Percentiles rank a stretch among this genome's conserved stretches.
These are phyloP conservation scores for Ditylenchus dipsaci DNA, from an alignment of 1,140 invertebrate species.

Conservation along the genomic window DNA sequence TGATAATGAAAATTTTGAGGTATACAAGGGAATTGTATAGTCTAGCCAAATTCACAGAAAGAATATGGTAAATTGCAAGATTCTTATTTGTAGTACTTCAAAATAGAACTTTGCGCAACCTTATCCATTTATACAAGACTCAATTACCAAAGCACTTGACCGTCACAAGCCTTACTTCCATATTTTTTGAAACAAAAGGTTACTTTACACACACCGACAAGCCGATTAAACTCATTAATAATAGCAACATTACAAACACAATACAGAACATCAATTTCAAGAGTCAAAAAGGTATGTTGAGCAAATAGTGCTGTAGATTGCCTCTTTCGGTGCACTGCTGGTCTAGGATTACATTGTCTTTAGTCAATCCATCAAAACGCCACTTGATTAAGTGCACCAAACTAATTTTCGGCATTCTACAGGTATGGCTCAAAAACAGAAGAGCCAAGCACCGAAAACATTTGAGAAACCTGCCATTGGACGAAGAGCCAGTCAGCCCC, in stretches of 20 bases:
- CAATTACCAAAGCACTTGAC: too few relatives aligned
- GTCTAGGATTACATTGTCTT: background rate
- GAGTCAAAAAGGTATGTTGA: background rate
- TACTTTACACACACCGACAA: background rate
- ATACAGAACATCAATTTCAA: background rate
- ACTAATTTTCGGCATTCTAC: background rate
- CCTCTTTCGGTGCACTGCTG: background rate
- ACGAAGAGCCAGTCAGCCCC: background rate
- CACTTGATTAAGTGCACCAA: background rate
- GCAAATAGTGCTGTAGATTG: too few relatives aligned
- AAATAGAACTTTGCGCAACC: too few relatives aligned
- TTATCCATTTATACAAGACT: too few relatives aligned
- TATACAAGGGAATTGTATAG: too few relatives aligned
- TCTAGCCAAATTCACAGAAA: too few relatives aligned
- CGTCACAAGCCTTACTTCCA: too few relatives aligned
- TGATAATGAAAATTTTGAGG: too few relatives aligned
- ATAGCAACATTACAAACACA: background rate
- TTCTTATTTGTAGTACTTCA: too few relatives aligned
- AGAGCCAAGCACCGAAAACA: slow-evolving; percentile 20
- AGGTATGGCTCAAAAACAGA: slow-evolving; percentile 24
- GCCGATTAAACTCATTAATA: slow-evolving; percentile 3
- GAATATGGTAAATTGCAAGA: too few relatives aligned
- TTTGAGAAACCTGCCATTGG: slow-evolving; percentile 11
- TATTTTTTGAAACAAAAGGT: background rate
- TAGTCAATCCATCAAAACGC: background rate